Conservation (phyloP, 1,140 invertebrate species). For the Popillia japonica region DNA sequence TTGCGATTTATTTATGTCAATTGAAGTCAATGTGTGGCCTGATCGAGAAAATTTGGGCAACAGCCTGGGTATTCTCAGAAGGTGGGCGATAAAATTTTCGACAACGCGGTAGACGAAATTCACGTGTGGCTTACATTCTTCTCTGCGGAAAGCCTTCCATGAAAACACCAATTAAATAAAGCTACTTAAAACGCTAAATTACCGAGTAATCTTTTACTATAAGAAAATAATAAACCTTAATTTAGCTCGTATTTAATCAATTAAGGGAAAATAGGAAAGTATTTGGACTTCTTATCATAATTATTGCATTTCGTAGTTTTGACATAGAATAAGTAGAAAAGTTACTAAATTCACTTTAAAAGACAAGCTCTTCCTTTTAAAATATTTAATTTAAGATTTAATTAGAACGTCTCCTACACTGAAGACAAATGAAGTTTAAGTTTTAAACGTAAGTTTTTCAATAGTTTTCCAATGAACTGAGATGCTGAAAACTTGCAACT, state of each 20-base stretch:
- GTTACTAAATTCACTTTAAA: too few relatives aligned
- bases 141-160: background rate
- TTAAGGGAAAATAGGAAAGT: too few relatives aligned
- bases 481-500: too few relatives aligned
- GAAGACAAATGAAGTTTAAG: too few relatives aligned
- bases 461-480: too few relatives aligned
- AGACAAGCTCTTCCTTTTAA: too few relatives aligned
- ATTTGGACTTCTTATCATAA: too few relatives aligned
- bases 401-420: too few relatives aligned
- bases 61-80: conserved; percentile 20
- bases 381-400: too few relatives aligned
- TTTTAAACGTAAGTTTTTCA: too few relatives aligned
- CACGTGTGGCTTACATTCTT: conserved; percentile 15
- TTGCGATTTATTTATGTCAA: conserved; percentile 37
- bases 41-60: conserved; percentile 20
- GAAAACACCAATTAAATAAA: conserved; percentile 26
- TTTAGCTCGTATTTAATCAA: background rate
- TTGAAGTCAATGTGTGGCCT: conserved; percentile 36
- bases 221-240: background rate
- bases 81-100: conserved; percentile 34
- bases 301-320: too few relatives aligned
- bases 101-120: conserved; percentile 23
- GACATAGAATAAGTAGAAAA: too few relatives aligned
- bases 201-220: background rate
- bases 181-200: background rate